Evolutionary conservation across 1,140 invertebrate genomes (phyloP), one percentile per base, ranked within the genome.

Genomic region (Arion vulgaris): DNA sequence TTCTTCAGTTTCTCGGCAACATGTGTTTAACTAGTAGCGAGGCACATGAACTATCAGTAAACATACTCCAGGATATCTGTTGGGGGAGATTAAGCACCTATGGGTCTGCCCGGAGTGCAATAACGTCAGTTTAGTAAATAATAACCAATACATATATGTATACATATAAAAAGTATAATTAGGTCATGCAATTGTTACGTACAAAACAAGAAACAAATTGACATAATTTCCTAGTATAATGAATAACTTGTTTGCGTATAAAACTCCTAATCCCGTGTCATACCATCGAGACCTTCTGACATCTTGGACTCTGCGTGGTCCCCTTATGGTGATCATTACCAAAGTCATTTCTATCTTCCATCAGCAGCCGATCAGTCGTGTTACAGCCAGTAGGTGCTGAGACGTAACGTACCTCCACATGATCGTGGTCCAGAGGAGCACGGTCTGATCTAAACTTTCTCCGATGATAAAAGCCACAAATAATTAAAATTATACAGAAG

Each of bases 321-420:
- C 72, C 57, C 34, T 79, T 83, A 62, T 76, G 71, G 49, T 85
- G 75, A 71, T 82, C 71, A 49, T 68, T 74, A 39, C 49, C n/a
- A 49, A 34, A 17, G 26, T 77, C 82, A 32, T 75, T 71, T 62
- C 86, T 83, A 39, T 87, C 87, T 19, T 85, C 80, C 76, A 86
- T 87, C 36, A 90, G 84, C 2, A 90, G 85, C 71, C 89, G 79
- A 79, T 90, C 89, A n/a, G 89, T 88, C 26, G 89, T 90, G 83
- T 88, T 90, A 81, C 88, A 88, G 0, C 88, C 88, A 9, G 89
- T 88, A 53, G 87, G 85, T 13, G 89, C 87, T 34, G 89, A 88
- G n/a, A 90, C 89, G 80, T 90, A 90, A 4, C 89, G 85, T 15
- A 90, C 89, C 80, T 90, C 89, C 74, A 90, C 89, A 71, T 88